Evolutionary conservation across 2,113 vertebrate genomes (phyloP).

Genomic region (Sinocyclocheilus anophthalmus): DNA sequence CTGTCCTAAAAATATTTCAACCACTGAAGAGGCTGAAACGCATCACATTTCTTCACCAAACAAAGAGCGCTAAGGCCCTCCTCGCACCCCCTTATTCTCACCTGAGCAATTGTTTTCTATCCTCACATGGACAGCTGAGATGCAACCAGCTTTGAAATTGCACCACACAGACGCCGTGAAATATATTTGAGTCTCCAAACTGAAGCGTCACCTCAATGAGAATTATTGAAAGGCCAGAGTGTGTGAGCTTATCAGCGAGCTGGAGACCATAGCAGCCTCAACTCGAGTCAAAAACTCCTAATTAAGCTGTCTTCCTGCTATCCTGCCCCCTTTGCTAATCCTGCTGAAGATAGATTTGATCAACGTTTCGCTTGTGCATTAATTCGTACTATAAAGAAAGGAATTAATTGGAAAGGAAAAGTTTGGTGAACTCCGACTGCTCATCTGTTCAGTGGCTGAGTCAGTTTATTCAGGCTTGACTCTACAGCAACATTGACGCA

Average conservation of each 20-base stretch:
- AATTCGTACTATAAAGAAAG: conserved; percentile 53
- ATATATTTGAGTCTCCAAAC: conserved; percentile 31
- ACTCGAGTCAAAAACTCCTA: conserved; percentile 54
- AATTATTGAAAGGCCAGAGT: conserved; percentile 55
- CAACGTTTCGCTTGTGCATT: conserved; percentile 56
- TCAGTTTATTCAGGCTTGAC: not conserved
- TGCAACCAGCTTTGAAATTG: not conserved
- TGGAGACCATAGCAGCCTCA: conserved; percentile 53
- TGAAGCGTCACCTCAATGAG: conserved; percentile 44
- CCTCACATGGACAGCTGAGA: not conserved
- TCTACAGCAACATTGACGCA: not conserved
- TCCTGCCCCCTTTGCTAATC: conserved; percentile 19
- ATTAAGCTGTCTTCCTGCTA: conserved; percentile 58
- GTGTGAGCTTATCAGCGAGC: conserved; percentile 55
- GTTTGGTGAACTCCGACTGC: not conserved
- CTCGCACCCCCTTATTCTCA: not conserved
- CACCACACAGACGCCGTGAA: conserved; percentile 29
- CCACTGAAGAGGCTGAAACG: not conserved
- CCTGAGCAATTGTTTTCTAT: conserved; percentile 4
- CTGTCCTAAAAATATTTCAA: conserved; percentile 42
- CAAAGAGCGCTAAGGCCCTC: not conserved
- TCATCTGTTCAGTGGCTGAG: not conserved
- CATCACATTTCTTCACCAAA: conserved; percentile 8
- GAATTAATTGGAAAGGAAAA: conserved; percentile 41
- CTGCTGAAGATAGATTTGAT: conserved; percentile 59